Conservation (phyloP, 30 jellyfish, hydroid and myxozoan genomes). For the Hydra vulgaris region DNA sequence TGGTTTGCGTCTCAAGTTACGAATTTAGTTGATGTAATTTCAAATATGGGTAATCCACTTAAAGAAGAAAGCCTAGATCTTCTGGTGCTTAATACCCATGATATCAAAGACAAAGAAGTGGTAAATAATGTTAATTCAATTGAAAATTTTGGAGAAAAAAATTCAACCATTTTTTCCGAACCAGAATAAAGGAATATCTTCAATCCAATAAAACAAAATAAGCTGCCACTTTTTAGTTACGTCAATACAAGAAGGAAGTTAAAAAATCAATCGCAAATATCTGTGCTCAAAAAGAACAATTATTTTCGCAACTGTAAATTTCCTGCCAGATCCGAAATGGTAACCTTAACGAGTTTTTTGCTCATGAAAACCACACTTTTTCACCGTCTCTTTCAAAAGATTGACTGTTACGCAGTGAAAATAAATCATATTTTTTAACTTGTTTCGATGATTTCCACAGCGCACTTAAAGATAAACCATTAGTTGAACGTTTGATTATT, state of each 20-base stretch:
- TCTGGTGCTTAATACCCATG: slow-evolving; percentile 3
- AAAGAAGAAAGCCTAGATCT: not conserved
- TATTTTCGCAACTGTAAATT: slow-evolving; percentile 56
- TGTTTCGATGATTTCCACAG: no score
- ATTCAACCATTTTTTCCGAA: no score
- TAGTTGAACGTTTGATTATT: slow-evolving; percentile 14
- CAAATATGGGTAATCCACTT: not conserved
- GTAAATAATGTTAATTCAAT: no score
- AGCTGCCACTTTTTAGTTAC: not conserved
- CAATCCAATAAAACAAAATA: not conserved
- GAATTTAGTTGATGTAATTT: not conserved
- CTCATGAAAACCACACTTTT: no score
- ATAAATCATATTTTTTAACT: slow-evolving; percentile 33
- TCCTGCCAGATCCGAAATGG: slow-evolving; percentile 72
- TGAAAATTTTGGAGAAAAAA: no score
- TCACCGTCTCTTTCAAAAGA: slow-evolving; percentile 37
- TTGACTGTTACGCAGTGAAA: slow-evolving; percentile 29
- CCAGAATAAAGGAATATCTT: not conserved
- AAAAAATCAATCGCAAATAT: no score
- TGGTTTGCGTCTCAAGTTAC: not conserved
- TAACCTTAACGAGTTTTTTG: slow-evolving; percentile 40
- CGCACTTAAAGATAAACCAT: not conserved
- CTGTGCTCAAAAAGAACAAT: not conserved
- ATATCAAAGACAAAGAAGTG: no score
- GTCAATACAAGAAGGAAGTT: slow-evolving; percentile 13